Evolutionary conservation across 2,888 invertebrate genomes (phyloP).

Genomic region (Metellina segmentata): DNA sequence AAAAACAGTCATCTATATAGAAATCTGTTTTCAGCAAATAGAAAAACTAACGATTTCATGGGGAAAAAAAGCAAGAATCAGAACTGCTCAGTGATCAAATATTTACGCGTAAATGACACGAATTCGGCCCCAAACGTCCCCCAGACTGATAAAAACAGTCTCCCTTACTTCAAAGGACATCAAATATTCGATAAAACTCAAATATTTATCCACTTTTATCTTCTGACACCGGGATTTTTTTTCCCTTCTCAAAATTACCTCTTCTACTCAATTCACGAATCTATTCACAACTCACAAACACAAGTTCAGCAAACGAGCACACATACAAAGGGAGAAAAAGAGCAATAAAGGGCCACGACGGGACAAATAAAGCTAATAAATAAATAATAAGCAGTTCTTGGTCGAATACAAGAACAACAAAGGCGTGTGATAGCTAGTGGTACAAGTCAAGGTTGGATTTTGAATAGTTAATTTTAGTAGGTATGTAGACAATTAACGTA

Average conservation of each 20-base stretch:
- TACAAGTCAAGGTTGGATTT: neutral
- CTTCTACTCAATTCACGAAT: constrained; percentile 4
- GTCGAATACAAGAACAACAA: constrained; percentile 6
- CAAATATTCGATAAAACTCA: constrained; percentile 40
- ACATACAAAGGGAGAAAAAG: neutral
- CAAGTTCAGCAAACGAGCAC: neutral
- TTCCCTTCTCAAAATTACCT: neutral
- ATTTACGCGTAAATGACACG: constrained; percentile 8
- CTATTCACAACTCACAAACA: constrained; percentile 1
- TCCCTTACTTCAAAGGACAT: neutral
- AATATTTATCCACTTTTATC: constrained; percentile 41
- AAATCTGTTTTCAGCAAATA: neutral
- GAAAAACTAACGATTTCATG: neutral
- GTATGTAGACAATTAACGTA: too few relatives aligned
- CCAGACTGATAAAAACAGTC: neutral
- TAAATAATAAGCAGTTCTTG: constrained; percentile 4
- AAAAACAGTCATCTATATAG: neutral
- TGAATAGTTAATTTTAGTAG: neutral
- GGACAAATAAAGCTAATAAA: constrained; percentile 14
- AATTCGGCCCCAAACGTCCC: neutral
- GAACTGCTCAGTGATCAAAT: constrained; percentile 9
- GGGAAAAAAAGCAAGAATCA: neutral
- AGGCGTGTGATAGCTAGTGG: neutral
- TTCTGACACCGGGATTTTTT: neutral
- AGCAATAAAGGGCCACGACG: constrained; percentile 5